Percentiles rank a stretch among this genome's conserved stretches.
Evolutionary conservation across 2,113 vertebrate species (phyloP).

Genomic region (Nymphicus hollandicus): DNA sequence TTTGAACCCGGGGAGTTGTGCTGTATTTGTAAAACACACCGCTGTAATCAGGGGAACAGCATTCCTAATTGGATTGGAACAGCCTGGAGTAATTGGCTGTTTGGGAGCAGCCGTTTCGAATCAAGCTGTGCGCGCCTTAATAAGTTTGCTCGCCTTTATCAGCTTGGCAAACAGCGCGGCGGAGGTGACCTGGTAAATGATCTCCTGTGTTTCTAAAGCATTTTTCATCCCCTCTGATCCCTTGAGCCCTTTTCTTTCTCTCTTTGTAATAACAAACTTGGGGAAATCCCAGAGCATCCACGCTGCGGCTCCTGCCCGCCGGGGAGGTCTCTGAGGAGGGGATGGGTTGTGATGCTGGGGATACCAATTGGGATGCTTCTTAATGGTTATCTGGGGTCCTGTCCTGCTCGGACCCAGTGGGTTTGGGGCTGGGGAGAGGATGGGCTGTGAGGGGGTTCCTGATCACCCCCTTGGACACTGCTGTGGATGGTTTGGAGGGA

Average conservation of each 20-base stretch:
- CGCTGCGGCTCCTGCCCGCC: neutral
- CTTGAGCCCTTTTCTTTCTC: slow-evolving; percentile 7
- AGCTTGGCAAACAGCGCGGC: neutral
- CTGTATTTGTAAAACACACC: slow-evolving; percentile 31
- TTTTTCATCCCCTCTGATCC: slow-evolving; percentile 2
- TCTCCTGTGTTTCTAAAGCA: neutral
- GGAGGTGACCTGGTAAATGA: slow-evolving; percentile 20
- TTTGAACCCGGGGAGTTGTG: slow-evolving; percentile 19
- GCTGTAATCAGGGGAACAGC: neutral
- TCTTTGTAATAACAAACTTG: neutral
- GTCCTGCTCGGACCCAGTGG: rapidly evolving
- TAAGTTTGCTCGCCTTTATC: slow-evolving; percentile 26
- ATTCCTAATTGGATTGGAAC: slow-evolving; percentile 38
- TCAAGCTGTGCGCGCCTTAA: slow-evolving; percentile 28
- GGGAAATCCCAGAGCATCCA: neutral
- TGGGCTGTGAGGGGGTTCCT: neutral
- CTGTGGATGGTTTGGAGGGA: neutral
- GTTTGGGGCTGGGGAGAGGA: neutral
- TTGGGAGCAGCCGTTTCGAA: slow-evolving; percentile 13
- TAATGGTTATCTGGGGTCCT: neutral
- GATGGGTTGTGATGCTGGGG: neutral
- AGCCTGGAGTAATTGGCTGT: slow-evolving; percentile 6
- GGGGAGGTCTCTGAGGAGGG: neutral
- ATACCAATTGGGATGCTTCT: neutral
- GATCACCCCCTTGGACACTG: neutral